These are phyloP conservation scores for Cerastis rubricosa DNA, from an alignment of 2,888 invertebrate species.

Conservation along the genomic window DNA sequence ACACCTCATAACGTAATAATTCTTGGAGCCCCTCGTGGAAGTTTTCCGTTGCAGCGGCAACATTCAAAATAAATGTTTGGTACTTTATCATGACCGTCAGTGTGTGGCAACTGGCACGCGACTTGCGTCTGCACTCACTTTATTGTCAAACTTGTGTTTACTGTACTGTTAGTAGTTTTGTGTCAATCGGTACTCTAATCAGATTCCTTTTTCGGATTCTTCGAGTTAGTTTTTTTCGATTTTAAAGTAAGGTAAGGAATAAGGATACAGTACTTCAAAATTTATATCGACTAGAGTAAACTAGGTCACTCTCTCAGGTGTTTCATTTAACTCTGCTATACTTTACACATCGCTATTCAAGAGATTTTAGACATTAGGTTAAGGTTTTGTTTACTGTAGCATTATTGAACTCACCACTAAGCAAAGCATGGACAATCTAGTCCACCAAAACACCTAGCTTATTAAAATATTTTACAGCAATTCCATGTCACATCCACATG, in stretches of 20 bases:
- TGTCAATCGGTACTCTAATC: neutral
- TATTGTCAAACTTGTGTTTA: slow-evolving; percentile 67
- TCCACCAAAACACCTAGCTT: slow-evolving; percentile 15
- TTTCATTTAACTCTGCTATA: neutral
- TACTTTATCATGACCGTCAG: slow-evolving; percentile 84
- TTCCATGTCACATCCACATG: slow-evolving; percentile 62
- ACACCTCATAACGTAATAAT: slow-evolving; percentile 91
- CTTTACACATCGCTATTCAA: neutral
- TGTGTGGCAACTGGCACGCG: slow-evolving; percentile 70
- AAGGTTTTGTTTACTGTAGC: neutral
- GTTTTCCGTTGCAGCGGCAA: slow-evolving; percentile 87
- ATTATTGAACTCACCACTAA: neutral
- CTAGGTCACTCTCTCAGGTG: neutral
- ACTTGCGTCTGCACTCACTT: slow-evolving; percentile 67
- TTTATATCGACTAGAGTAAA: too few species aligned
- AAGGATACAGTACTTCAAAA: neutral
- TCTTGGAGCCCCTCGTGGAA: slow-evolving; percentile 85
- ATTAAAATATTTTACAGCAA: slow-evolving; percentile 49
- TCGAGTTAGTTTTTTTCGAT: too few species aligned
- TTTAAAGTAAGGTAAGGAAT: neutral
- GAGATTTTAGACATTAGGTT: neutral
- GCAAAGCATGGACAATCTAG: too few species aligned
- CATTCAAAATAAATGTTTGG: slow-evolving; percentile 90
- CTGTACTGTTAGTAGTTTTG: slow-evolving; percentile 19
- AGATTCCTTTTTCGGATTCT: neutral